Conservation (phyloP, 2,797 vertebrate genomes). For the Tapirus indicus region DNA sequence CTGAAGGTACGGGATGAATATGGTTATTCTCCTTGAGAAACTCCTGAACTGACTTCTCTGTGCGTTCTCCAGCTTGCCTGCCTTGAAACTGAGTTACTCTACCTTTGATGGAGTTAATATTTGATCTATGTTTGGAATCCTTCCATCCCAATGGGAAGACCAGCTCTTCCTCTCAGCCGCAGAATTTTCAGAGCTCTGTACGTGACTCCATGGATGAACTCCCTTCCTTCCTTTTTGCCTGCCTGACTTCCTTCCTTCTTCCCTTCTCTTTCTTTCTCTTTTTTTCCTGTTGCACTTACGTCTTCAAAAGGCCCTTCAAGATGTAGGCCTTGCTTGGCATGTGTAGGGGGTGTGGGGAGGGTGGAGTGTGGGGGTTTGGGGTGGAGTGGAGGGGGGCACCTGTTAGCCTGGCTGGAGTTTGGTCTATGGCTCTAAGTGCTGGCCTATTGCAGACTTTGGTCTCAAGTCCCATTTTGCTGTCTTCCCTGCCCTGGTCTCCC, state of each 20-base stretch:
- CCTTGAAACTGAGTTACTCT: not conserved
- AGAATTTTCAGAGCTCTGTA: not conserved
- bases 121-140: not conserved
- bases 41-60: not conserved
- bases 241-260: too few species aligned
- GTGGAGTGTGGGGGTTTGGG: too few species aligned
- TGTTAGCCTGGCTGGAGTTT: not conserved
- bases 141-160: not conserved
- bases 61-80: not conserved
- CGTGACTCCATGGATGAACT: fast-evolving
- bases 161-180: not conserved
- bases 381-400: not conserved
- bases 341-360: not conserved
- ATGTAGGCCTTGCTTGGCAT: not conserved
- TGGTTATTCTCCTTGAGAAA: not conserved
- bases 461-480: not conserved
- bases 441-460: not conserved
- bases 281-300: not conserved
- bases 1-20: fast-evolving
- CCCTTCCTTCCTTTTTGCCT: not conserved
- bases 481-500: not conserved
- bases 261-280: not conserved
- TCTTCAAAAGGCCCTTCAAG: not conserved
- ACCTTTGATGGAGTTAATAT: not conserved
- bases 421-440: not conserved